Base-by-base conservation (phyloP, 1,140 invertebrate genomes). In the Tyrophagus putrescentiae region DNA sequence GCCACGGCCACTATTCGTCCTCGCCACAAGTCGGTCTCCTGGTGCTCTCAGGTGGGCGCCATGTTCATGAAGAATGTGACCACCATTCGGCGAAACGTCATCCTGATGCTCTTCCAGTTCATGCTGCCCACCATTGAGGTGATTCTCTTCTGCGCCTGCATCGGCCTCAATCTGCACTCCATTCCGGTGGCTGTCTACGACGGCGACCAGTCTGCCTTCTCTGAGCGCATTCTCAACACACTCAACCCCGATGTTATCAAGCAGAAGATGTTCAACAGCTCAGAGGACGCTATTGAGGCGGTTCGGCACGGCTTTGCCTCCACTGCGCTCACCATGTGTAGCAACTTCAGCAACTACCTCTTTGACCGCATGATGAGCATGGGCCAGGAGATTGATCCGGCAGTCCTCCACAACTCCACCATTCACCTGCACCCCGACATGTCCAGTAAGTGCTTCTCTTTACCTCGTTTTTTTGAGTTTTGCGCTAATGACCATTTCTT, bases 131-230 rank as follows among this genome's bases (percentile, higher is more conserved):
- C 90, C 2, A 82, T 88, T 72, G 87, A 94, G 76, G 87, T 89
- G 16, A 84, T 92, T 54, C 77, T 94, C 5, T 95, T 96, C 76
- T 95, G 90, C 72, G 70, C 92, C 64, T 87, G 89, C 21, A 91
- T 95, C 65, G 92, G 91, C 60, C 78, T 85, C 32, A 85, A 91
- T 69, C 90, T 90, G 0, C 81, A 79, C 45, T 82, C 84, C 44
- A 76, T 96, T 0, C 79, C 79, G 64, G 64, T 96, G 68, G 87
- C 85, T 34, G 78, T 95, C 59, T 84, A 91, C 45, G 52, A 56
- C 31, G 0, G 33, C 7, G 57, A 61, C 18, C 13, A 11, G 6
- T n/a, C 4, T 5, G 39, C 23, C 54, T 3, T 0, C 9, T 39
- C 32, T 31, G 53, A 41, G 25, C 21, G 21, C 29, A 53, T 63